Evolutionary conservation across 2,888 invertebrate species (phyloP), one percentile per base, ranked within the genome.

Genomic region (Ommatoiulus sabulosus): DNA sequence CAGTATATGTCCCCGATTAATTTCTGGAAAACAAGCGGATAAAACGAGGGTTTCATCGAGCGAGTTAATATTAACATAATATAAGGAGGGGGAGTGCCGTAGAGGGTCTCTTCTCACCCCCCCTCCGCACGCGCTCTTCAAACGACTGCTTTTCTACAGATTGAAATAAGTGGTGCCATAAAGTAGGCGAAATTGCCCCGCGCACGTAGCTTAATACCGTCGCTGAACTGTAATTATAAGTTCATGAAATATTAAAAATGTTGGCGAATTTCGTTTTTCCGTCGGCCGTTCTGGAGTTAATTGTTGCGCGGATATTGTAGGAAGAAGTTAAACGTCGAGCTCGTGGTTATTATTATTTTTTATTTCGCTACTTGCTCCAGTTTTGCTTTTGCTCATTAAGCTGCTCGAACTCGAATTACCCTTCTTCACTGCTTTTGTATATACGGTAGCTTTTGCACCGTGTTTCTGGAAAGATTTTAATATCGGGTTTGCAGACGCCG

Each of bases 1-100:
- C 57, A n/a, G n/a, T 63, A 63, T 63, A 63, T 63, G 57, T 63
- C n/a, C n/a, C 57, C n/a, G 57, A 63, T 63, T 63, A 63, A 63
- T 63, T 63, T 63, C 57, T 63, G 5, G 17, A 63, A 63, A 63
- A 63, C 57, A n/a, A n/a, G 57, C n/a, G 57, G 15, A n/a, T 17
- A 63, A 63, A 63, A 63, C 6, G 57, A 63, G 57, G 6, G 57
- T n/a, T 15, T 63, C 57, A 63, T 63, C n/a, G 57, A 63, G 57
- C 17, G n/a, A 63, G 57, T 63, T 63, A 63, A 63, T 63, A 63
- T n/a, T n/a, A 63, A 63, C 57, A 63, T 63, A 12, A 46, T 63
- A 63, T 63, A 63, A 15, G 15, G 57, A 57, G 52, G 57, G n/a
- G n/a, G 3, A 63, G 57, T 63, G 8, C 52, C 46, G 8, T 12